A percentile compares a stretch with the other conserved stretches of the same genome.
These are phyloP conservation scores for Bugulina stolonifera DNA, from an alignment of 2,888 invertebrate genomes.

Conservation along the genomic window DNA sequence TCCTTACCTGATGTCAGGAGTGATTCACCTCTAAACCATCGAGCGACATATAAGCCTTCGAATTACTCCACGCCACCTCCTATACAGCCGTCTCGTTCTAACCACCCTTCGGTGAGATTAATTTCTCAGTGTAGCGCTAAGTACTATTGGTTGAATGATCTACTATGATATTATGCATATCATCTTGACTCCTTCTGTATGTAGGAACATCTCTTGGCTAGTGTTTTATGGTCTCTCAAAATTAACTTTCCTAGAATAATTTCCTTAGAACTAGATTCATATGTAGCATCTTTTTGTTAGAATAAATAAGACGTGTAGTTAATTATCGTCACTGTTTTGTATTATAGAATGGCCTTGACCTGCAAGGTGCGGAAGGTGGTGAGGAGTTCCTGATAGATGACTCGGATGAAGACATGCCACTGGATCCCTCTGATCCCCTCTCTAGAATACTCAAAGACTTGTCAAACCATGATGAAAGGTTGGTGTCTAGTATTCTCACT, in stretches of 20 bases:
- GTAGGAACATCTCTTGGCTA: too few relatives aligned
- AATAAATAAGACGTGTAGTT: too few relatives aligned
- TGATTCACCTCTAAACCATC: slow-evolving; percentile 29
- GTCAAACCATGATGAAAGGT: slow-evolving; percentile 54
- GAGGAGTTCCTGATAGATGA: slow-evolving; percentile 19
- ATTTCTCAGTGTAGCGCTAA: too few relatives aligned
- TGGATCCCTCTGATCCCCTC: slow-evolving; percentile 41
- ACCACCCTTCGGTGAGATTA: neutral
- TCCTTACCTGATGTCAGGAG: slow-evolving; percentile 58
- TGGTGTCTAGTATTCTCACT: too few relatives aligned
- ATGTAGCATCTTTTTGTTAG: too few relatives aligned
- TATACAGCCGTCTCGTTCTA: neutral
- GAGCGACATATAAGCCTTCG: neutral
- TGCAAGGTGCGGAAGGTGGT: neutral
- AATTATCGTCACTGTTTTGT: too few relatives aligned
- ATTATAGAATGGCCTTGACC: neutral
- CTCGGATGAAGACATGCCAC: slow-evolving; percentile 34
- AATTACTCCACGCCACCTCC: neutral
- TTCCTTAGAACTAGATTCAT: too few relatives aligned
- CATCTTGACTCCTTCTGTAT: neutral
- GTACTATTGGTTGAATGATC: too few relatives aligned
- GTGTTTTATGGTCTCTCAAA: too few relatives aligned
- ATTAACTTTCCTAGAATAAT: too few relatives aligned
- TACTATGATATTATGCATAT: too few relatives aligned
- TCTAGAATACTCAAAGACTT: slow-evolving; percentile 49